Evolutionary conservation across 2,888 invertebrate species (phyloP).

Genomic region (Hemistola chrysoprasaria): DNA sequence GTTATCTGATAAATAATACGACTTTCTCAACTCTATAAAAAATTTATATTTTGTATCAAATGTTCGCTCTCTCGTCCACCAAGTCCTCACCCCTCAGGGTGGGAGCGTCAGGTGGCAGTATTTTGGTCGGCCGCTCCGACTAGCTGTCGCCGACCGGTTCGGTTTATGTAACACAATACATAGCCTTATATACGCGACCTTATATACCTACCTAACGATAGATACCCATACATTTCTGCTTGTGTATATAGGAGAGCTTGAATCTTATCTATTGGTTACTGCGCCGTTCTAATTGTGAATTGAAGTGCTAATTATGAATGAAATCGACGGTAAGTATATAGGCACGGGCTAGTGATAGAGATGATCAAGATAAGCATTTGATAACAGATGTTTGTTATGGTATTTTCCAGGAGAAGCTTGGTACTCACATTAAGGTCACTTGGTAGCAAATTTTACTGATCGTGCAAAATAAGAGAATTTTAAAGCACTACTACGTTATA

Average conservation of each 20-base stretch:
- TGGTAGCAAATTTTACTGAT: too few relatives aligned
- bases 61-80: conserved; percentile 28
- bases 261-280: conserved; percentile 14
- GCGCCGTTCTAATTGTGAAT: conserved; percentile 2
- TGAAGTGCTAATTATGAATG: background rate
- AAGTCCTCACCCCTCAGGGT: conserved; percentile 36
- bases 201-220: conserved; percentile 21
- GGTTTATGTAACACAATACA: conserved; percentile 68
- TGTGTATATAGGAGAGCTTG: conserved; percentile 13
- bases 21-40: too few relatives aligned
- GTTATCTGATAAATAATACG: too few relatives aligned
- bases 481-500: too few relatives aligned
- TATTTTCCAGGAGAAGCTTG: conserved; percentile 1
- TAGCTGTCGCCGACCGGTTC: conserved; percentile 59
- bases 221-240: conserved; percentile 23
- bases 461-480: too few relatives aligned
- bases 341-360: too few relatives aligned
- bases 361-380: too few relatives aligned
- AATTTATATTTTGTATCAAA: too few relatives aligned
- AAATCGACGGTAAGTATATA: too few relatives aligned
- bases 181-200: conserved; percentile 44
- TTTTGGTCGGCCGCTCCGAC: conserved; percentile 73
- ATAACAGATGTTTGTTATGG: conserved; percentile 1
- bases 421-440: too few relatives aligned
- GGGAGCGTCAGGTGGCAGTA: conserved; percentile 78